A percentile compares a stretch with the other conserved stretches of the same genome.
Evolutionary conservation across 2,888 invertebrate species (phyloP).

Genomic region (Drosophila phalerata): DNA sequence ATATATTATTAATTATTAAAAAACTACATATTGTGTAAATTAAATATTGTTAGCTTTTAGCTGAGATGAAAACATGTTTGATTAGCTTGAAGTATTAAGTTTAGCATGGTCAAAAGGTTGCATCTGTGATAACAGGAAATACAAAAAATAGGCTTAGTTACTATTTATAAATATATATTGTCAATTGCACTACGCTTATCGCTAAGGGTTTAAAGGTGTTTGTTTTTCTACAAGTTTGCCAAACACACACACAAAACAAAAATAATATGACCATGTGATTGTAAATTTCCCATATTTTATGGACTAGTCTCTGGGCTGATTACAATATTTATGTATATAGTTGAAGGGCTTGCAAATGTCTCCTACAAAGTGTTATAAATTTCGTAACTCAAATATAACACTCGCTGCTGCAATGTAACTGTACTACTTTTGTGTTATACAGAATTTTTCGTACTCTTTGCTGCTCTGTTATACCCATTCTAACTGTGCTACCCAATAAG

Average conservation of each 20-base stretch:
- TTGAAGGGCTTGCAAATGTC: background rate
- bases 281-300: background rate
- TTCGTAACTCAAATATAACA: conserved; percentile 8
- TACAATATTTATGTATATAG: conserved; percentile 23
- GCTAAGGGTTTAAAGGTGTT: conserved; percentile 26
- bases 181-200: conserved; percentile 20
- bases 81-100: conserved; percentile 6
- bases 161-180: background rate
- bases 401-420: conserved; percentile 4
- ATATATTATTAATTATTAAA: background rate
- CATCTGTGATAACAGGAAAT: conserved; percentile 16
- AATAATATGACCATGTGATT: background rate
- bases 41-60: background rate
- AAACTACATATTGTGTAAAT: background rate
- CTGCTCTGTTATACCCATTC: background rate
- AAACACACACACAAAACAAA: conserved; percentile 1
- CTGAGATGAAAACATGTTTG: conserved; percentile 8
- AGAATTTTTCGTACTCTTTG: too few relatives aligned
- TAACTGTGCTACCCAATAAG: background rate
- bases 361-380: background rate
- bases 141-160: conserved; percentile 21
- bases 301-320: conserved; percentile 6
- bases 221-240: conserved; percentile 17
- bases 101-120: conserved; percentile 11
- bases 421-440: conserved; percentile 7